phyloP scores from a whole-genome alignment of 2,113 vertebrate genomes.

The Brachyhypopomus gauderio region DNA sequence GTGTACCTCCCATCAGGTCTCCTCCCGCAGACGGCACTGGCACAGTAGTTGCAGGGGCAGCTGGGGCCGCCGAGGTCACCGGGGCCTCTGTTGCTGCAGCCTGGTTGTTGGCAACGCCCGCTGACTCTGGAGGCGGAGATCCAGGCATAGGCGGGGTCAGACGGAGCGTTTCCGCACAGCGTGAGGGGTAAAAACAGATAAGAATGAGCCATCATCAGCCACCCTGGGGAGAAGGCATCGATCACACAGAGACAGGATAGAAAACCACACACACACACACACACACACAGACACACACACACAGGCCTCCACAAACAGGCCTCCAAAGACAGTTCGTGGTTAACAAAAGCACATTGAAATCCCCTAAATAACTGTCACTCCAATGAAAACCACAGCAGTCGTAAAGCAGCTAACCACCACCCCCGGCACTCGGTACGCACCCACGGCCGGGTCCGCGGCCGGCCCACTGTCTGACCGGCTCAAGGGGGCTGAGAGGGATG shows the following conservation, averaged over 20 bases:
- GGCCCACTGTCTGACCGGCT: constrained; percentile 86
- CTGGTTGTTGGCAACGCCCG: constrained; percentile 84
- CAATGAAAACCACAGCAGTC: constrained; percentile 22
- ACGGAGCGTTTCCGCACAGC: constrained; percentile 74
- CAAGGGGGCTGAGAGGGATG: constrained; percentile 82
- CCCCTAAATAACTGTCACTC: constrained; percentile 29
- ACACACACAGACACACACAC: neutral
- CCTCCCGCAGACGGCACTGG: constrained; percentile 19
- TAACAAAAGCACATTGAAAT: neutral
- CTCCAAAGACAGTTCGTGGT: neutral
- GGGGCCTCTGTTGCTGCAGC: constrained; percentile 57
- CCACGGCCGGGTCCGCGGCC: constrained; percentile 94
- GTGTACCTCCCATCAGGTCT: constrained; percentile 16
- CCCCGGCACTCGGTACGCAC: constrained; percentile 80
- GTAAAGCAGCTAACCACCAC: neutral
- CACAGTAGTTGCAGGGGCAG: neutral
- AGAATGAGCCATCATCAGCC: constrained; percentile 69
- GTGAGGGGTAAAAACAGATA: constrained; percentile 74
- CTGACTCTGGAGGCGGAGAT: constrained; percentile 79
- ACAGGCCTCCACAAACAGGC: too few species aligned
- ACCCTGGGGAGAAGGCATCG: constrained; percentile 51
- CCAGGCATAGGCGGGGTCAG: constrained; percentile 49
- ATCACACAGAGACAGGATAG: constrained; percentile 8
- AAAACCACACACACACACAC: neutral
- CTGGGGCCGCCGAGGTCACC: constrained; percentile 5